Evolutionary conservation across 2,797 vertebrate species (phyloP).

Genomic region (Phrynocephalus guinanensis): DNA sequence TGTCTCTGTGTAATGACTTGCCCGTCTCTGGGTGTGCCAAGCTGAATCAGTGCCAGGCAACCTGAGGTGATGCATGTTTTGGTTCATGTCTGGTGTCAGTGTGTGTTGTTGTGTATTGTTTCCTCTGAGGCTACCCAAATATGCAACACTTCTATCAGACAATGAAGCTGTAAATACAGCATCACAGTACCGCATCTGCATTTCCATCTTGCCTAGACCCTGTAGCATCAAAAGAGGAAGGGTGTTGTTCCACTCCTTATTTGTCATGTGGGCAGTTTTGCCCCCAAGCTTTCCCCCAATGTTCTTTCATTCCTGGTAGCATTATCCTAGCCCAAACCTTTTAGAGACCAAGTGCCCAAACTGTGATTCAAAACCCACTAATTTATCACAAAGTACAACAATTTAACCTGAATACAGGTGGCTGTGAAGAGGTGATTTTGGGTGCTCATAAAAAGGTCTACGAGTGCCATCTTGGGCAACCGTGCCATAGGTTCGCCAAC

Average conservation of each 20-base stretch:
- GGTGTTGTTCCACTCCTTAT: not conserved
- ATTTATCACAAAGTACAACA: too few relatives aligned
- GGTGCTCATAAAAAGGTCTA: too few relatives aligned
- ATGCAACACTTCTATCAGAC: not conserved
- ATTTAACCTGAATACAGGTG: too few relatives aligned
- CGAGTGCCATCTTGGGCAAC: too few relatives aligned
- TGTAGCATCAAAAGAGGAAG: not conserved
- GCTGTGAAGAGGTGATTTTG: too few relatives aligned
- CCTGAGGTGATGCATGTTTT: not conserved
- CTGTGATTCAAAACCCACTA: too few relatives aligned
- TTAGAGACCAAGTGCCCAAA: too few relatives aligned
- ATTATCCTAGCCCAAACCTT: too few relatives aligned
- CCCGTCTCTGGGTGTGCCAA: not conserved
- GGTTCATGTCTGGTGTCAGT: slow-evolving; percentile 11
- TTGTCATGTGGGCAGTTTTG: not conserved
- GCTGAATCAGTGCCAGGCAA: not conserved
- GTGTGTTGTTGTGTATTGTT: not conserved
- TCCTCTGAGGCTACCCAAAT: not conserved
- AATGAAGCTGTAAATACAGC: not conserved
- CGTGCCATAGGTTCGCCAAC: too few relatives aligned
- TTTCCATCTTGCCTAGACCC: not conserved
- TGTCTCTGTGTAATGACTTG: slow-evolving; percentile 28
- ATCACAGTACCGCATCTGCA: not conserved
- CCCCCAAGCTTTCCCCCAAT: not conserved
- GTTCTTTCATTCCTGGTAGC: not conserved